These are phyloP conservation scores for Patagioenas fasciata DNA, from an alignment of 2,113 vertebrate species.

Conservation along the genomic window DNA sequence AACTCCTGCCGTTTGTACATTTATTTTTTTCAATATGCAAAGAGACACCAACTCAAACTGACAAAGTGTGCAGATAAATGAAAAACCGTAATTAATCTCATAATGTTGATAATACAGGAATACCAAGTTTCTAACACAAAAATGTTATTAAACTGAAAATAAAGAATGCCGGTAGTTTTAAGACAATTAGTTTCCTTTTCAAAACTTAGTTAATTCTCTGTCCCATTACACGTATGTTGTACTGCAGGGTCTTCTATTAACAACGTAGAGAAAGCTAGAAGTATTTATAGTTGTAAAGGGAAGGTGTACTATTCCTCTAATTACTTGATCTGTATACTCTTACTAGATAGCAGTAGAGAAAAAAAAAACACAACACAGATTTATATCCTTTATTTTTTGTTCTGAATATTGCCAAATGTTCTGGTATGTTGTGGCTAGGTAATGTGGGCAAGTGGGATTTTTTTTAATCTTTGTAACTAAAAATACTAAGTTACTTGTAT, in stretches of 20 bases:
- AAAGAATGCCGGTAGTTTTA: neutral
- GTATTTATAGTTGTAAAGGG: neutral
- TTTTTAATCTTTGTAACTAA: neutral
- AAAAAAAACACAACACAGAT: neutral
- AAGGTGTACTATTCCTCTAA: neutral
- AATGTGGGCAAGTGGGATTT: rapidly evolving
- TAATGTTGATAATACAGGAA: neutral
- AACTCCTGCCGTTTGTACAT: too few species aligned
- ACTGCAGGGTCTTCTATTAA: neutral
- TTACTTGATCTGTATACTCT: neutral
- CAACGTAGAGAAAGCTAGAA: neutral
- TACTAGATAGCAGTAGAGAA: neutral
- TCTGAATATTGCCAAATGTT: neutral
- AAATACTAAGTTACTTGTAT: neutral
- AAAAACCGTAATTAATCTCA: too few species aligned
- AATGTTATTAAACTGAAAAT: neutral
- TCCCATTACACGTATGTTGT: neutral
- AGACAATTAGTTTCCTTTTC: neutral
- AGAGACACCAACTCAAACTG: neutral
- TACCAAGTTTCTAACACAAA: neutral
- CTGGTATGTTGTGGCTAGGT: neutral
- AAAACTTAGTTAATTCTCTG: neutral
- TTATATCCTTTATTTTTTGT: neutral
- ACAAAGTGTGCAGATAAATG: neutral
- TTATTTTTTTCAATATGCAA: neutral